A percentile compares a stretch with the other conserved stretches of the same genome.
These are phyloP conservation scores for Synanthedon tipuliformis DNA, from an alignment of 2,888 invertebrate species.

Conservation along the genomic window DNA sequence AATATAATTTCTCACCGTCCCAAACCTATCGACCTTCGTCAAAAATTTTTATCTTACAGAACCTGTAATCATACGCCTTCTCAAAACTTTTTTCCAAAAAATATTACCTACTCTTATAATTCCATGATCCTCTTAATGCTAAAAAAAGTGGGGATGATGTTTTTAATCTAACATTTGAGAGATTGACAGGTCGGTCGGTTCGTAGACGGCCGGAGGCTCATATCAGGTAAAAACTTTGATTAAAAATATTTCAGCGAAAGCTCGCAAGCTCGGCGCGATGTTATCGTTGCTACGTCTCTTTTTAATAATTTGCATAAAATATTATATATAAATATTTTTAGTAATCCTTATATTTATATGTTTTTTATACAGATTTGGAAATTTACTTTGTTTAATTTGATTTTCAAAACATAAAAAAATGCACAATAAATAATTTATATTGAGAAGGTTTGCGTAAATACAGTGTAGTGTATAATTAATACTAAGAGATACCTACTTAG, in stretches of 20 bases:
- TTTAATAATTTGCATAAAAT: slow-evolving; percentile 6
- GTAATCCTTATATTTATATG: too few relatives aligned
- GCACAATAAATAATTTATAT: too few relatives aligned
- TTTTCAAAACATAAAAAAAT: too few relatives aligned
- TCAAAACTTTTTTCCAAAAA: slow-evolving; percentile 18
- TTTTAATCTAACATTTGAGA: slow-evolving; percentile 68
- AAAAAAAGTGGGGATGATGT: slow-evolving; percentile 61
- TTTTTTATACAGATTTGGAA: background rate
- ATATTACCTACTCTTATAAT: slow-evolving; percentile 28
- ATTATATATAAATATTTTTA: background rate
- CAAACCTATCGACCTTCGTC: slow-evolving; percentile 49
- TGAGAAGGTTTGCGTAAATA: too few relatives aligned
- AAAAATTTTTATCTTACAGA: slow-evolving; percentile 58
- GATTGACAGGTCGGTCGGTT: slow-evolving; percentile 66
- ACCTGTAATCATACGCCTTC: slow-evolving; percentile 57
- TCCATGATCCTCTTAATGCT: slow-evolving; percentile 62
- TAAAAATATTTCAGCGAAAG: slow-evolving; percentile 67
- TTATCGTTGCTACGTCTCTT: slow-evolving; percentile 21
- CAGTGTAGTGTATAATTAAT: background rate
- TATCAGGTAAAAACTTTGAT: slow-evolving; percentile 66
- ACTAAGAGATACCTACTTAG: background rate
- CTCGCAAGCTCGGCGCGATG: slow-evolving; percentile 20
- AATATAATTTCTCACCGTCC: slow-evolving; percentile 1
- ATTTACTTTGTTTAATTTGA: too few relatives aligned
- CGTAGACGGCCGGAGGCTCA: slow-evolving; percentile 35